A percentile compares a stretch with the other conserved stretches of the same genome.
phyloP scores from a whole-genome alignment of 2,797 vertebrate genomes.

The Sebastiscus albofasciatus region DNA sequence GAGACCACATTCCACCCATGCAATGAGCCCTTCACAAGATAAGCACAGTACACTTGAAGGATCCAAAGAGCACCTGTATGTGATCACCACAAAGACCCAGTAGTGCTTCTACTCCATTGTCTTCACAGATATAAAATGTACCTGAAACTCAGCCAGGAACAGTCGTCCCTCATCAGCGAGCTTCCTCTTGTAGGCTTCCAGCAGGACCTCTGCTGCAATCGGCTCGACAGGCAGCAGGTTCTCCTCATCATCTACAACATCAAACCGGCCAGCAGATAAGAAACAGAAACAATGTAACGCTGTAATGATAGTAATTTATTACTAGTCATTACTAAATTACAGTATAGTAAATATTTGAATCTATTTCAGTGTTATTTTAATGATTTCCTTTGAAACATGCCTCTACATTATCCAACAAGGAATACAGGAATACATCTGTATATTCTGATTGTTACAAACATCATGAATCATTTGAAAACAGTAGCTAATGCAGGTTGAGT shows the following conservation, averaged over 20 bases:
- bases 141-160: slow-evolving; percentile 98
- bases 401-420: background rate
- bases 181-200: slow-evolving; percentile 91
- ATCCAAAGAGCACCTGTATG: too few species aligned
- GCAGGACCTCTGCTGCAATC: slow-evolving; percentile 86
- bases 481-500: background rate
- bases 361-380: background rate
- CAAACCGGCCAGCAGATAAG: background rate
- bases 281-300: background rate
- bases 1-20: background rate
- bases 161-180: slow-evolving; percentile 93
- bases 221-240: slow-evolving; percentile 89
- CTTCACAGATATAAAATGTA: slow-evolving; percentile 50
- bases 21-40: background rate
- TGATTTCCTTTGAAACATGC: background rate
- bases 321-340: background rate
- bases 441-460: background rate
- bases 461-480: background rate
- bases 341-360: background rate
- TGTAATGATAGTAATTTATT: background rate
- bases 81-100: background rate
- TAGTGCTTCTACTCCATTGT: background rate
- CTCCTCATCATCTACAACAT: slow-evolving; percentile 84
- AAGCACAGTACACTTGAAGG: background rate
- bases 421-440: background rate